Base-by-base conservation (phyloP, 1,140 invertebrate genomes). In the Diorhabda carinulata region DNA sequence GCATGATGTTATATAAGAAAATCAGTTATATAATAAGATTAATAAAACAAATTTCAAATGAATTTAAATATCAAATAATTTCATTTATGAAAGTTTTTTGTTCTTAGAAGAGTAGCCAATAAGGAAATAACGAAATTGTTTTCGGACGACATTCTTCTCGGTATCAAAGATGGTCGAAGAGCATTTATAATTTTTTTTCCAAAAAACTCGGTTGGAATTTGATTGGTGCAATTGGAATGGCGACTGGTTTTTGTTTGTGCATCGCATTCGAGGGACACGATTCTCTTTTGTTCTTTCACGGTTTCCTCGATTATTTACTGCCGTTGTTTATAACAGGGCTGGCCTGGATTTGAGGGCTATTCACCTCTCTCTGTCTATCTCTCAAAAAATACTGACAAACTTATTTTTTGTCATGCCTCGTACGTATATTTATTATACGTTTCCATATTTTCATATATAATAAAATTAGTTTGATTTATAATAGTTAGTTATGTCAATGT, bases 201-300 rank as follows among this genome's bases (percentile, higher is more conserved):
- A 52, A 71, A 73, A 73, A 73, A 73, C 66, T 70, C 62, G 68
- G 52, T 71, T 73, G 58, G 72, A 73, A 70, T 73, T 73, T 73
- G 72, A 73, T 73, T 73, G 72, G 72, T 52, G 69, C 69, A 73
- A 73, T 73, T 70, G 72, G 68, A 73, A 70, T 65, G 66, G 69
- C 69, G 69, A 73, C 72, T 71, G 69, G 72, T 73, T 73, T 73
- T 73, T 71, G 69, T 70, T 68, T 63, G 41, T 58, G 61, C 59
- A 47, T 67, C 64, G 59, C 57, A 45, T 43, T 61, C 64, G 52
- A 67, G 63, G 71, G 62, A 72, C 69, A 72, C 71, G 68, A 6
- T 66, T 61, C 64, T 70, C 70, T 68, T 71, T 71, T 68, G 70
- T 67, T 71, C 66, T 68, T 68, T 71, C 66, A 66, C 61, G 58